A percentile compares a stretch with the other conserved stretches of the same genome.
These are phyloP conservation scores for Anolis carolinensis DNA, from an alignment of 2,113 vertebrate species.

Conservation along the genomic window DNA sequence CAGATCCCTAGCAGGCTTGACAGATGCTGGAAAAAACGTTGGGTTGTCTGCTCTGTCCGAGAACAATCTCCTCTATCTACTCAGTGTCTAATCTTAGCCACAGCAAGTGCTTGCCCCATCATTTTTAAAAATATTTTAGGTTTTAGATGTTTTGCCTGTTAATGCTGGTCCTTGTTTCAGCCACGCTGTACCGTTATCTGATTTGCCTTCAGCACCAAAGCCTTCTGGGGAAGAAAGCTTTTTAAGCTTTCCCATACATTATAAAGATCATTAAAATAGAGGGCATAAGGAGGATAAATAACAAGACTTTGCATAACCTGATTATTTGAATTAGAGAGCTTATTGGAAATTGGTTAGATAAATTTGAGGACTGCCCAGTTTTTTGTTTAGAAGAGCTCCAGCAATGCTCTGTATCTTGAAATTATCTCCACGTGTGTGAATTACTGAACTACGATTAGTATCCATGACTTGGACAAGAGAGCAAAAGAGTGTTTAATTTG, in stretches of 20 bases:
- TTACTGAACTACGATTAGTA: no score
- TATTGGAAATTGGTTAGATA: not conserved
- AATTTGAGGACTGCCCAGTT: not conserved
- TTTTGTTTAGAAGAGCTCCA: not conserved
- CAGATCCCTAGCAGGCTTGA: no score
- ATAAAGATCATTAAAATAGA: not conserved
- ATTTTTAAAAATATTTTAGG: no score
- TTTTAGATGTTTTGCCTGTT: not conserved
- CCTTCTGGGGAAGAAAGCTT: not conserved
- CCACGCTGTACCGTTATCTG: not conserved
- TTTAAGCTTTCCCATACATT: not conserved
- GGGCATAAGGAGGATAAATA: not conserved
- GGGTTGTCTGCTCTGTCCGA: no score
- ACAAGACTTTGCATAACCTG: not conserved
- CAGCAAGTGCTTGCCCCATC: no score
- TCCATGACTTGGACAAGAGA: no score
- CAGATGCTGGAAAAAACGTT: no score
- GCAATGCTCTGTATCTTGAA: not conserved
- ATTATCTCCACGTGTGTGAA: not conserved
- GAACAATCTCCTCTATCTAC: no score
- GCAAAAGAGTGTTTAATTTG: no score
- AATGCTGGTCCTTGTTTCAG: not conserved
- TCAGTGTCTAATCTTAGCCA: no score
- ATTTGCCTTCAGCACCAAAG: no score
- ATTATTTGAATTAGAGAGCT: not conserved